Conservation (phyloP, 2,888 invertebrate species). For the Thelaira solivaga region DNA sequence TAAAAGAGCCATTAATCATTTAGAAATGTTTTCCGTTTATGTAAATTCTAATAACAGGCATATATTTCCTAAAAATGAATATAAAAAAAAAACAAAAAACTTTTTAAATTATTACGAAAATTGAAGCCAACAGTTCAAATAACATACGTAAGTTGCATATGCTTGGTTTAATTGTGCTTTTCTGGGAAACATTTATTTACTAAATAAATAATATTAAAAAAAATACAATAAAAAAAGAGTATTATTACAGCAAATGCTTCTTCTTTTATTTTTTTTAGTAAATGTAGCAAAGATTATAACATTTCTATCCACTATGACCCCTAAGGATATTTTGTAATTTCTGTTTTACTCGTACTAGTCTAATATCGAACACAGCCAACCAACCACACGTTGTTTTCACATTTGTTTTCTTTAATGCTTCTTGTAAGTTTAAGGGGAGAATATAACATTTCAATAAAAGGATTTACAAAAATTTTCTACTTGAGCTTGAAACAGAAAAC, state of each 20-base stretch:
- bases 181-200: conserved; percentile 13
- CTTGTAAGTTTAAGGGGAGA: conserved; percentile 42
- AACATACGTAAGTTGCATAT: background rate
- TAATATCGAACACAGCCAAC: background rate
- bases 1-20: conserved; percentile 45
- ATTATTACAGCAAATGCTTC: background rate
- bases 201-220: background rate
- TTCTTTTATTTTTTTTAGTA: background rate
- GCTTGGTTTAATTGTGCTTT: conserved; percentile 1
- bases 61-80: background rate
- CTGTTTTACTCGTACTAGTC: background rate
- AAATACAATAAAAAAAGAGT: background rate
- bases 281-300: conserved; percentile 36
- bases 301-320: conserved; percentile 38
- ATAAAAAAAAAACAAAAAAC: background rate
- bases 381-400: conserved; percentile 47
- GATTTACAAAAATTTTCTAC: conserved; percentile 53
- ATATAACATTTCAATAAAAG: conserved; percentile 63
- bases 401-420: conserved; percentile 51
- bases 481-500: too few relatives aligned
- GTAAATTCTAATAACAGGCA: conserved; percentile 11
- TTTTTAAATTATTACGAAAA: conserved; percentile 41
- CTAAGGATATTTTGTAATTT: conserved; percentile 34
- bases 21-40: conserved; percentile 51
- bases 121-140: conserved; percentile 15